A percentile compares a stretch with the other conserved stretches of the same genome.
These are phyloP conservation scores for Naso thynnoides DNA, from an alignment of 2,797 vertebrate species.

Conservation along the genomic window DNA sequence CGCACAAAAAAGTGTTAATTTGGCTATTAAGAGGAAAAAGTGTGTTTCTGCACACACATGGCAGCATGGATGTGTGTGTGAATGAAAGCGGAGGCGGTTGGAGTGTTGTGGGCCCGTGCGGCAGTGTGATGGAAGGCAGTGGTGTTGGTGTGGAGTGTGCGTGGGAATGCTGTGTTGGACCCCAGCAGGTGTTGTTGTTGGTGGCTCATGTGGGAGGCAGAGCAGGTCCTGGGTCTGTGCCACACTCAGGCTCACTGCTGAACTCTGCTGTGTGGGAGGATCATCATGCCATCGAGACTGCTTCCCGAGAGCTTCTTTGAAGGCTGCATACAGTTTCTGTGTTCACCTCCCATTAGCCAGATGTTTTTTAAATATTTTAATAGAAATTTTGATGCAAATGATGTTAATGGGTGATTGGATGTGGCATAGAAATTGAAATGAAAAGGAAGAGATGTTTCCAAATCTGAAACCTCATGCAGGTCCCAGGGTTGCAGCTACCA, in stretches of 20 bases:
- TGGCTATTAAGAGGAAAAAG: slow-evolving; percentile 37
- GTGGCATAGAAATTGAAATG: neutral
- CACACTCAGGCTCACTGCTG: slow-evolving; percentile 22
- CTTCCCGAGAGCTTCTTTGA: slow-evolving; percentile 7
- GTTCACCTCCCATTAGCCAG: slow-evolving; percentile 26
- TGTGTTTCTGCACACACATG: slow-evolving; percentile 13
- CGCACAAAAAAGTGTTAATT: slow-evolving; percentile 48
- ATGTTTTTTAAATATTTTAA: slow-evolving; percentile 19
- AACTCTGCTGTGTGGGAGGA: slow-evolving; percentile 35
- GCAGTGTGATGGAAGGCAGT: slow-evolving; percentile 48
- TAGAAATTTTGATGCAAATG: slow-evolving; percentile 15
- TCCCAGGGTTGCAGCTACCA: neutral
- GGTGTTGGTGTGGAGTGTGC: slow-evolving; percentile 40
- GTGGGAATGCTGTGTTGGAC: slow-evolving; percentile 39
- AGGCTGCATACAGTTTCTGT: neutral
- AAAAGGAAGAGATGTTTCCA: neutral
- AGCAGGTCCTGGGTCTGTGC: slow-evolving; percentile 48
- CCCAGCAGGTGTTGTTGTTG: slow-evolving; percentile 56
- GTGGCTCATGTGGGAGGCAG: slow-evolving; percentile 52
- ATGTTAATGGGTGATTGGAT: slow-evolving; percentile 2
- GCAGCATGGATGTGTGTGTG: slow-evolving; percentile 2
- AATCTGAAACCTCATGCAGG: neutral
- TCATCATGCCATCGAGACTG: slow-evolving; percentile 30
- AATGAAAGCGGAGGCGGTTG: slow-evolving; percentile 30
- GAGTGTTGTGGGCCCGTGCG: slow-evolving; percentile 15